These are phyloP conservation scores for Crossocerus cetratus DNA, from an alignment of 2,888 invertebrate species.

Conservation along the genomic window DNA sequence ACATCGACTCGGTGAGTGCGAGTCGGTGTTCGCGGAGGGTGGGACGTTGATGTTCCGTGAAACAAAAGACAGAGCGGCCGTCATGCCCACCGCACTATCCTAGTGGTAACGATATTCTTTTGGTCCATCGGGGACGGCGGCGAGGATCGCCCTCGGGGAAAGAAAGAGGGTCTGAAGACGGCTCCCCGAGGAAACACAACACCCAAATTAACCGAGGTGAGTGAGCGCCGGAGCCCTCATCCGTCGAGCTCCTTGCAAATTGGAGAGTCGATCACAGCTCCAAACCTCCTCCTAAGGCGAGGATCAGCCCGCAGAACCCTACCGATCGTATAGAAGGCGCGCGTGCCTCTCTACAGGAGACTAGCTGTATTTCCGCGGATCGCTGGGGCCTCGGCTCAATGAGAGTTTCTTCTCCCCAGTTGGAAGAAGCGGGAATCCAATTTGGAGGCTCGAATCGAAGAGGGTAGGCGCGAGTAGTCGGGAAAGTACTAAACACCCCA, in stretches of 20 bases:
- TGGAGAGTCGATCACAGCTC: slow-evolving; percentile 41
- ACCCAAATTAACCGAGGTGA: slow-evolving; percentile 64
- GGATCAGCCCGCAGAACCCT: slow-evolving; percentile 12
- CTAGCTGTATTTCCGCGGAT: not conserved
- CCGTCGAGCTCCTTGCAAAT: slow-evolving; percentile 51
- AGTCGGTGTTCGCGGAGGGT: not conserved
- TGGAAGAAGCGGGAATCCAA: slow-evolving; percentile 67
- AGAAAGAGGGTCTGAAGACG: slow-evolving; percentile 42
- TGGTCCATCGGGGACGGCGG: slow-evolving; percentile 5
- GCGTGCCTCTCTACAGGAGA: not conserved
- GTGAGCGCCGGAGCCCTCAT: slow-evolving; percentile 23
- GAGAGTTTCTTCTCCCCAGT: slow-evolving; percentile 48
- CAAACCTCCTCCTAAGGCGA: slow-evolving; percentile 20
- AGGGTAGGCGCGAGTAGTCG: slow-evolving; percentile 23
- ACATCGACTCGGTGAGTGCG: not conserved
- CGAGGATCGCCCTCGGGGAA: slow-evolving; percentile 44
- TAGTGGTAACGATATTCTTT: slow-evolving; percentile 22
- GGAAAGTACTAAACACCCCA: slow-evolving; percentile 61
- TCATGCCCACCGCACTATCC: not conserved
- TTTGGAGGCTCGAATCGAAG: slow-evolving; percentile 49
- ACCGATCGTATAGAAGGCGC: slow-evolving; percentile 18
- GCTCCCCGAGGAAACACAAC: slow-evolving; percentile 65
- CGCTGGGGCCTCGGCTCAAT: slow-evolving; percentile 4
- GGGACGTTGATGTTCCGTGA: slow-evolving; percentile 22
- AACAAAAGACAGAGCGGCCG: not conserved